Evolutionary conservation across 2,888 invertebrate species (phyloP).

Genomic region (Tetrapedia diversipes): DNA sequence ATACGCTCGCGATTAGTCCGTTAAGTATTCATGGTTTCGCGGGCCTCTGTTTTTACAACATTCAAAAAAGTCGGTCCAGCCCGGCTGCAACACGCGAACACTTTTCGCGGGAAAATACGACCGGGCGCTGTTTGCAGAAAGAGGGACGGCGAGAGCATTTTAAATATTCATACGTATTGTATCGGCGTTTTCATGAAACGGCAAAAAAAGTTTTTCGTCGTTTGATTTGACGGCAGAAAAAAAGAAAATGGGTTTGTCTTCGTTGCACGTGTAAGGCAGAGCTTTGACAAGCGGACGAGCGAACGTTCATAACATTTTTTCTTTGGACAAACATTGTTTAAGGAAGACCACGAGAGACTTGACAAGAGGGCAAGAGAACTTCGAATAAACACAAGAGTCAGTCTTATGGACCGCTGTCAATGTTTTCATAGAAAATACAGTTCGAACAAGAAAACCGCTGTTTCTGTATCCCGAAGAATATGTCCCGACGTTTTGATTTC

Average conservation of each 20-base stretch:
- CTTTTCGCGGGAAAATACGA: background rate
- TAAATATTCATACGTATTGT: background rate
- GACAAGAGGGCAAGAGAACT: background rate
- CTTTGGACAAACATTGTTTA: background rate
- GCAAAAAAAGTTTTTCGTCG: too few relatives aligned
- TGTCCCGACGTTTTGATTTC: background rate
- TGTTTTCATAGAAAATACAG: constrained; percentile 20
- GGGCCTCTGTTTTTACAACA: background rate
- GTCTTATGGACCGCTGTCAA: background rate
- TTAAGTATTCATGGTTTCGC: constrained; percentile 38
- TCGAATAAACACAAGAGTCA: constrained; percentile 1
- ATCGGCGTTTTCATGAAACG: too few relatives aligned
- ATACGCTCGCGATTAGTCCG: constrained; percentile 30
- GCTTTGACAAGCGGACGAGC: background rate
- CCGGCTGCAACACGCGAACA: background rate
- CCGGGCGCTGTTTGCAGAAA: background rate
- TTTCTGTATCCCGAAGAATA: background rate
- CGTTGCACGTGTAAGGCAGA: background rate
- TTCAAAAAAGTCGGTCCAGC: background rate
- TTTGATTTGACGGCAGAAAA: too few relatives aligned
- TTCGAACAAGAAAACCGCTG: background rate
- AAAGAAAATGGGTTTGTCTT: too few relatives aligned
- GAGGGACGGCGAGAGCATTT: too few relatives aligned
- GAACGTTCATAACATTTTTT: background rate
- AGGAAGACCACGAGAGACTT: background rate